Conservation (phyloP, 23 tunicate species). For the Aplidium turbinatum region DNA sequence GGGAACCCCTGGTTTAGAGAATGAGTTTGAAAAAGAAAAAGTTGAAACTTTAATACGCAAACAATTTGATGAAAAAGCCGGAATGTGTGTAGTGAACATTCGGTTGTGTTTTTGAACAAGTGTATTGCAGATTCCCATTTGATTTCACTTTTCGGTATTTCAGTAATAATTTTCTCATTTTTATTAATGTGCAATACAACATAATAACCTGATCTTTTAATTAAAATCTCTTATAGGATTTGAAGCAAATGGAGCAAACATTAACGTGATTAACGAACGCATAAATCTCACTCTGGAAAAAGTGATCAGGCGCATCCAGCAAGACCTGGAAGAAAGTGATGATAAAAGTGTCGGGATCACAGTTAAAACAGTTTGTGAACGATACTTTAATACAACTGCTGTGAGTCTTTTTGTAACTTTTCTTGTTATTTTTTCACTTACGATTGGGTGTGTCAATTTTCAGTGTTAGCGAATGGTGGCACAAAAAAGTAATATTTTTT, state of each 20-base stretch:
- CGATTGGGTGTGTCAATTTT: not conserved
- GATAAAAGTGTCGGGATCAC: slow-evolving; percentile 1
- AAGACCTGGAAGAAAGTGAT: not conserved
- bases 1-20: too few relatives aligned
- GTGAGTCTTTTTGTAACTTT: slow-evolving; percentile 23
- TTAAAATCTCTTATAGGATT: slow-evolving; percentile 19
- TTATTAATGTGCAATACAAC: too few relatives aligned
- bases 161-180: too few relatives aligned
- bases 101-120: too few relatives aligned
- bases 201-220: too few relatives aligned
- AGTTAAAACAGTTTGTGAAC: slow-evolving; percentile 47
- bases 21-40: slow-evolving; percentile 26
- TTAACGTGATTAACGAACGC: slow-evolving; percentile 23
- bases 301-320: slow-evolving; percentile 39
- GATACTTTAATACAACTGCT: slow-evolving; percentile 43
- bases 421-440: not conserved
- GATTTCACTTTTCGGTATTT: too few relatives aligned
- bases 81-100: not conserved
- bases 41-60: slow-evolving; percentile 5
- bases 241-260: slow-evolving; percentile 12
- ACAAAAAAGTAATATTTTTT: not conserved
- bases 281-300: slow-evolving; percentile 30
- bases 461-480: too few relatives aligned
- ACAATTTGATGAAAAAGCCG: not conserved
- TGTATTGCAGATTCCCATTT: too few relatives aligned